A percentile compares a stretch with the other conserved stretches of the same genome.
These are phyloP conservation scores for Agrypnus murinus DNA, from an alignment of 2,888 invertebrate genomes.

Conservation along the genomic window DNA sequence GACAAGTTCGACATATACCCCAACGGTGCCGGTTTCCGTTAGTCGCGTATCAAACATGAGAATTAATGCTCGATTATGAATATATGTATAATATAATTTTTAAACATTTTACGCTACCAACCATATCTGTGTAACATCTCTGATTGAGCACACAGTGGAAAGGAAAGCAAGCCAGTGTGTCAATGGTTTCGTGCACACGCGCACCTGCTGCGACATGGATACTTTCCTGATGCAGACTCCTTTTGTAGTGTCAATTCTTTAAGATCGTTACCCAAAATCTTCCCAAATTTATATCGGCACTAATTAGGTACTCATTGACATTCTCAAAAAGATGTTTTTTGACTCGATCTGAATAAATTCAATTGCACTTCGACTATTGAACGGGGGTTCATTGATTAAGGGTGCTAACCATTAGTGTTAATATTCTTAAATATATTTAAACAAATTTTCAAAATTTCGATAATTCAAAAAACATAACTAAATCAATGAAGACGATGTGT, in stretches of 20 bases:
- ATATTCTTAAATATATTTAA: no score
- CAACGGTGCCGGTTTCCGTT: slow-evolving; percentile 53
- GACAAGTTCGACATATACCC: slow-evolving; percentile 22
- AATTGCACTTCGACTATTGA: no score
- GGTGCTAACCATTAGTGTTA: no score
- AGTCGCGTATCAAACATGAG: slow-evolving; percentile 19
- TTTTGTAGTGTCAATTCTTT: slow-evolving; percentile 22
- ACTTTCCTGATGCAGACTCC: slow-evolving; percentile 44
- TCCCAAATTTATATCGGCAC: not conserved
- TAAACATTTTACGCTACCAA: slow-evolving; percentile 40
- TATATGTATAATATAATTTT: slow-evolving; percentile 25
- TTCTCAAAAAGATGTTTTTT: no score
- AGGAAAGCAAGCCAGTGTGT: slow-evolving; percentile 74
- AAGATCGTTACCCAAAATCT: slow-evolving; percentile 22
- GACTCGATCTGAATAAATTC: no score
- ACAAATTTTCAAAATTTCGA: no score
- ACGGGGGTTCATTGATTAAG: no score
- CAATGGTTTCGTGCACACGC: slow-evolving; percentile 68
- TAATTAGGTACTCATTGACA: no score
- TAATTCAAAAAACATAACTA: no score
- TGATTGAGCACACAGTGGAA: slow-evolving; percentile 71
- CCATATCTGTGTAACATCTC: slow-evolving; percentile 66
- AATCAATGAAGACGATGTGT: no score
- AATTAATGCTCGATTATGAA: slow-evolving; percentile 7
- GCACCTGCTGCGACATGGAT: slow-evolving; percentile 56